Percentiles rank a stretch among this genome's conserved stretches.
These are phyloP conservation scores for Ericerus pela DNA, from an alignment of 1,140 invertebrate species.

Conservation along the genomic window DNA sequence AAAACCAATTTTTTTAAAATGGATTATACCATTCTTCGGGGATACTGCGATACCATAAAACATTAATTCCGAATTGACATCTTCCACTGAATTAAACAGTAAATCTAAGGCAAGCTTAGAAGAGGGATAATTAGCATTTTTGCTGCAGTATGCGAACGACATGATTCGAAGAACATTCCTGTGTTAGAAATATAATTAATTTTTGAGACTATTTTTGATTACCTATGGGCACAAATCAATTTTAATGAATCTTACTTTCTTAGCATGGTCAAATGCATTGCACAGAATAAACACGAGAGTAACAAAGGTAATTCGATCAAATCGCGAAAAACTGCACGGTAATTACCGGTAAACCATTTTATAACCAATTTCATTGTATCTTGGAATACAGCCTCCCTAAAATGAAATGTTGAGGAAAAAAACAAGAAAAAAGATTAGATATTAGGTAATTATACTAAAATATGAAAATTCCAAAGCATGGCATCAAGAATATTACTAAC, in stretches of 20 bases:
- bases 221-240: too few species aligned
- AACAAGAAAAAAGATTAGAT: neutral
- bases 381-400: neutral
- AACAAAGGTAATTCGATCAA: neutral
- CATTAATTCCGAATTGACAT: neutral
- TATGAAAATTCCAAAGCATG: too few species aligned
- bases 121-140: neutral
- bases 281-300: neutral
- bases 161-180: neutral
- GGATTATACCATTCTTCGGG: too few species aligned
- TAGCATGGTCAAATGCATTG: neutral
- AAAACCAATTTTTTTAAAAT: too few species aligned
- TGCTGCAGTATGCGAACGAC: neutral
- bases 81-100: neutral
- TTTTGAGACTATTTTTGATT: too few species aligned
- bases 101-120: neutral
- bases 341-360: neutral
- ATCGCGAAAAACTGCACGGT: neutral
- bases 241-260: neutral
- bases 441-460: neutral
- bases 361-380: neutral
- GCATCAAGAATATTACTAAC: neutral
- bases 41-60: neutral
- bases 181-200: too few species aligned
- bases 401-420: neutral